Evolutionary conservation across 2,797 vertebrate genomes (phyloP), one percentile per base, ranked within the genome.

Genomic region (Halcyon leucocephala): DNA sequence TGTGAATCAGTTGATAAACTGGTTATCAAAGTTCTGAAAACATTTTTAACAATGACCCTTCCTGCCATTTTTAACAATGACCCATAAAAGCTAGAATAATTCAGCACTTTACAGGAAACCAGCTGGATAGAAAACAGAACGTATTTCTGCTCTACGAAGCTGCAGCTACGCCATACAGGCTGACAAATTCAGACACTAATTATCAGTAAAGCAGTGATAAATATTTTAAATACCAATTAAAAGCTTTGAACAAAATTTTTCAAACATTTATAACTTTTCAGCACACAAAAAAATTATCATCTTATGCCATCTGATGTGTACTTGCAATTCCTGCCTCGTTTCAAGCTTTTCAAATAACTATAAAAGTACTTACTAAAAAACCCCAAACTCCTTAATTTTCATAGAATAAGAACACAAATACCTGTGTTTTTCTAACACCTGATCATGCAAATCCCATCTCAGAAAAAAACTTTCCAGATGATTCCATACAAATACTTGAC

Each of bases 1-100:
- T 97, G 72, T 97, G 94, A 97, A 97, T 97, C 94, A 92, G 94
- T 97, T 95, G 96, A 97, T 97, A 97, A 97, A 97, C 92, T 61
- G 78, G 96, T 95, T 97, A 97, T 97, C 97, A 97, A 97, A 97
- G 93, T 96, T 95, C 92, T 95, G 89, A 97, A 97, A 97, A 97
- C 97, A 97, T 93, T 96, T 97, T 83, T 94, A 95, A 97, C 95
- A 97, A 97, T 97, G 94, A 97, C 93, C 95, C 90, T 97, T 97
- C 97, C 95, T 96, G 93, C 93, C 94, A 96, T 71, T 73, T 93
- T 91, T 89, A 96, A 97, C 95, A 96, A 95, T 96, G 93, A 94
- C 95, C 96, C 67, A 96, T 95, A 97, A 97, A 97, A 90, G 90
- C 93, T 95, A 95, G 94, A 97, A 96, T 91, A 96, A 97, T 94